Evolutionary conservation across 2,888 invertebrate genomes (phyloP).

Genomic region (Nephrotoma flavescens): DNA sequence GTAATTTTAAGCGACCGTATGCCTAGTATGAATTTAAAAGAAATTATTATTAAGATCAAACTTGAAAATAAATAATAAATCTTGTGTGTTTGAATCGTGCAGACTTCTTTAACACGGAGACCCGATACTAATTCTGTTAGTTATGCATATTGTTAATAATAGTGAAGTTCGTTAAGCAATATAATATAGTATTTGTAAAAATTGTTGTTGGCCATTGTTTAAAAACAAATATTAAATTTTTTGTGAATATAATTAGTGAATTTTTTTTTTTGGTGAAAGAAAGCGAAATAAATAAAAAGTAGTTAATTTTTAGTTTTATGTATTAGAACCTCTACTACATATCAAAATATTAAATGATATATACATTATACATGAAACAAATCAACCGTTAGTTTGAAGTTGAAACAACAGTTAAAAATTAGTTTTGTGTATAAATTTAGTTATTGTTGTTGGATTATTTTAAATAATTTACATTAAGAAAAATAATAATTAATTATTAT

Average conservation of each 20-base stretch:
- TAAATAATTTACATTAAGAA: background rate
- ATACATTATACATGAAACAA: background rate
- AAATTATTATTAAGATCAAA: background rate
- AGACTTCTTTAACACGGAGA: background rate
- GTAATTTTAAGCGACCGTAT: background rate
- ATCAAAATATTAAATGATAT: background rate
- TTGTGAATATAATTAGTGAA: background rate
- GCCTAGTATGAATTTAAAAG: background rate
- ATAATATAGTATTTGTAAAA: background rate
- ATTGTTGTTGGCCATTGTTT: background rate
- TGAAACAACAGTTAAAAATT: constrained; percentile 2
- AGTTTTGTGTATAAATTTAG: background rate
- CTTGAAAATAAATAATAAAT: background rate
- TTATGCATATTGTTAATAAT: background rate
- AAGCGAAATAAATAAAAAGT: background rate
- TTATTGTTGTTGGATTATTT: background rate
- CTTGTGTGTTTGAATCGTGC: background rate
- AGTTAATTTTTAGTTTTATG: background rate
- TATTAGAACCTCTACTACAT: background rate
- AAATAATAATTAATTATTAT: background rate
- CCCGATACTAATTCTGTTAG: background rate
- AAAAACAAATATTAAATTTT: background rate
- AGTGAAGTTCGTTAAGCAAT: background rate
- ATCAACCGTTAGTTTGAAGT: constrained; percentile 4
- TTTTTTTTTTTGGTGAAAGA: background rate